Base-by-base conservation (phyloP, 2,113 vertebrate genomes). In the Cinclus mexicanus region DNA sequence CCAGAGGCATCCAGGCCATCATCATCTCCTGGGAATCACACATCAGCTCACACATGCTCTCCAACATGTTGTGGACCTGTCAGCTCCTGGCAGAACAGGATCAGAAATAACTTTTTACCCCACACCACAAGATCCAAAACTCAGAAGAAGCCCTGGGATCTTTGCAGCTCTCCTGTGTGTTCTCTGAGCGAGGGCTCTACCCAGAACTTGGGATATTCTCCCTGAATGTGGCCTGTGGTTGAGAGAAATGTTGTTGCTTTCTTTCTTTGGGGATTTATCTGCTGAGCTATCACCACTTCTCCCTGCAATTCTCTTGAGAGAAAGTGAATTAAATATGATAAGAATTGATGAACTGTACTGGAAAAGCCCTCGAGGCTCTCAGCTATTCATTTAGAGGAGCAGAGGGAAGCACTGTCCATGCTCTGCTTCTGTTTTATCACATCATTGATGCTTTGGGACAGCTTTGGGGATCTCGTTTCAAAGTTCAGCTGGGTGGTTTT, bases 11-110 rank as follows among this genome's bases (percentile, higher is more conserved):
- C n/a, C 46, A 8, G 41, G 19, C 41, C 15, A 1, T 28, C 59
- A 17, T 8, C 33, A 22, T 3, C 31, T 15, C 41, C 31, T 59
- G 67, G 39, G 28, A 74, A 2, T 26, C 16, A 9, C 7, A 26
- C 65, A 33, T 26, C 7, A 8, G 7, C 46, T 63, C 29, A 25
- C 50, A 35, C 4, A 7, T 17, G 26, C 24, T 55, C 53, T n/a
- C 16, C 6, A 0, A 0, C 14, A 0, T 1, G 1, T 0, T 82
- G n/a, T 35, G 24, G 23, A 2, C 25, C 9, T 22, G 17, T 15
- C 56, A 79, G 61, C 17, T 77, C 18, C 18, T 60, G 31, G 22
- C 19, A 63, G 29, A 50, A 55, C 3, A 42, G 12, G 10, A 39
- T 25, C 52, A 55, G 42, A 60, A 79, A 52, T 24, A 28, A 33